phyloP scores from a whole-genome alignment of 2,113 vertebrate species.

The Gopherus evgoodei region DNA sequence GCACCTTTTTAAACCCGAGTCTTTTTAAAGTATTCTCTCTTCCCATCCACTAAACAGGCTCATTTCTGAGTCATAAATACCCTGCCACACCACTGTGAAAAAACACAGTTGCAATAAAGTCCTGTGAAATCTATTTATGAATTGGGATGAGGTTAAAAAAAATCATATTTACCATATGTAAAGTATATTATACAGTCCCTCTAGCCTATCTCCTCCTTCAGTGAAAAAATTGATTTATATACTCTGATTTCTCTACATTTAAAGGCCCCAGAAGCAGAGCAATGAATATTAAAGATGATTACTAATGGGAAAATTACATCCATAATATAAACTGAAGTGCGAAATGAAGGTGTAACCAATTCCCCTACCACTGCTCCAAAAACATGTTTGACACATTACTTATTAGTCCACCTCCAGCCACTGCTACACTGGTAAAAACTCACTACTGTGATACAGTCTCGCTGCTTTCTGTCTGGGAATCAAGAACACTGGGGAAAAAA shows the following conservation, averaged over 20 bases:
- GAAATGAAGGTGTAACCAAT: constrained; percentile 34
- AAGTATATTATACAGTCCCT: not conserved
- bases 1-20: not conserved
- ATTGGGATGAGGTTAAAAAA: not conserved
- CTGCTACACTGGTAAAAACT: not conserved
- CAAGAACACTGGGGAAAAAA: not conserved
- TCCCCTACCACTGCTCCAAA: constrained; percentile 34
- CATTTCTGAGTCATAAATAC: not conserved
- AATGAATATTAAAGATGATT: constrained; percentile 65
- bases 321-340: constrained; percentile 22
- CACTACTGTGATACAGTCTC: not conserved
- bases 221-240: not conserved
- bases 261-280: constrained; percentile 24
- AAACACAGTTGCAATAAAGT: not conserved
- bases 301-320: constrained; percentile 20
- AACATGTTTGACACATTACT: constrained; percentile 4
- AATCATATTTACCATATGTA: not conserved
- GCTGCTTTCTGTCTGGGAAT: constrained; percentile 27
- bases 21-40: not conserved
- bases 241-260: not conserved
- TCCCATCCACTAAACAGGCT: not conserved
- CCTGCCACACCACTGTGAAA: not conserved
- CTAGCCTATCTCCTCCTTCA: not conserved
- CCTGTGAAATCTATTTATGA: not conserved
- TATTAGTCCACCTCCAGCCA: not conserved